Evolutionary conservation across 2,888 invertebrate species (phyloP).

Genomic region (Drosophila subquinaria): DNA sequence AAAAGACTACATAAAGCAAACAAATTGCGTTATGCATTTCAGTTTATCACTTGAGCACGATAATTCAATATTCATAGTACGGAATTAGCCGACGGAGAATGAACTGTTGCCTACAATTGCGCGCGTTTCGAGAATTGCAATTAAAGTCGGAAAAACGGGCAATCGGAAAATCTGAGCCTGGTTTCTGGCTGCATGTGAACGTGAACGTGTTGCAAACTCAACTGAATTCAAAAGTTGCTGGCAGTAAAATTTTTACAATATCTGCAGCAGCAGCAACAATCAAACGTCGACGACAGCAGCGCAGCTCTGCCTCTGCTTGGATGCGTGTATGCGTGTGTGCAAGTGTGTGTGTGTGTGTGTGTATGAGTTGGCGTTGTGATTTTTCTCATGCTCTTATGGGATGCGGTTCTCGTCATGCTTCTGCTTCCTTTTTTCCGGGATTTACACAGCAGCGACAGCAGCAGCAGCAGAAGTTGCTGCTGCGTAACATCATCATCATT

Average conservation of each 20-base stretch:
- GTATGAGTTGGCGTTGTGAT: conserved; percentile 61
- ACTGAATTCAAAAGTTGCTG: conserved; percentile 73
- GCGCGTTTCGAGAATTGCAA: conserved; percentile 38
- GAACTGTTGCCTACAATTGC: conserved; percentile 59
- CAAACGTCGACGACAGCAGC: conserved; percentile 48
- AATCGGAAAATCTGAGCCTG: conserved; percentile 21
- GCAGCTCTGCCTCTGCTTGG: conserved; percentile 40
- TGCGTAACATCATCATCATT: conserved; percentile 69
- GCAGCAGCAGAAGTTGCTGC: conserved; percentile 25
- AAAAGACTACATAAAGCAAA: not conserved
- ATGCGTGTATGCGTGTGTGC: conserved; percentile 16
- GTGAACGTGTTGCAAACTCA: conserved; percentile 73
- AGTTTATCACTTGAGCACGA: conserved; percentile 2
- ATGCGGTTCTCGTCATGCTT: conserved; percentile 46
- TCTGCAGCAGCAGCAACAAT: conserved; percentile 52
- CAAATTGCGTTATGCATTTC: not conserved
- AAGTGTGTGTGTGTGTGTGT: conserved; percentile 32
- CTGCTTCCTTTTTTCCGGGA: conserved; percentile 51
- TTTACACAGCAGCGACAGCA: conserved; percentile 42
- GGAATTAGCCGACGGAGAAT: conserved; percentile 58
- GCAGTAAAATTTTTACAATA: conserved; percentile 78
- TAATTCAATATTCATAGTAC: not conserved
- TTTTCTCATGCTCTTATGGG: conserved; percentile 64
- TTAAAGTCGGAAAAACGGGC: conserved; percentile 20
- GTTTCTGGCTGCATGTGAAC: conserved; percentile 60